phyloP scores from a whole-genome alignment of 1,140 invertebrate genomes.

The Diorhabda sublineata region DNA sequence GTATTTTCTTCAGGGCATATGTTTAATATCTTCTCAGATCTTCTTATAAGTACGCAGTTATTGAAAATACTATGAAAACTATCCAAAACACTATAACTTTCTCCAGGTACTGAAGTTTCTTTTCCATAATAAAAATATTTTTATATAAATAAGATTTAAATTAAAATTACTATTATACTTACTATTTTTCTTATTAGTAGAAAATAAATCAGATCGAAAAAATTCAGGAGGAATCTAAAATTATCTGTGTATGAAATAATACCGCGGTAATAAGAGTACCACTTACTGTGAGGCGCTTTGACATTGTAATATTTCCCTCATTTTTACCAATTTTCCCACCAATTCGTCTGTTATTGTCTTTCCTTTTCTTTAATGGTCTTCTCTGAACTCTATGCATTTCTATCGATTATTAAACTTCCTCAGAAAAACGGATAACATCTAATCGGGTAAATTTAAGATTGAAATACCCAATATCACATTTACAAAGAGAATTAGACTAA shows the following conservation, averaged over 20 bases:
- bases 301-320: conserved; percentile 21
- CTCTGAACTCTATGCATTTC: neutral
- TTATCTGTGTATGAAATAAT: conserved; percentile 10
- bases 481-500: too few relatives aligned
- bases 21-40: conserved; percentile 15
- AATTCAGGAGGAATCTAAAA: conserved; percentile 28
- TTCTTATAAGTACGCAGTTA: conserved; percentile 9
- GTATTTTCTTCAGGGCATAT: too few relatives aligned
- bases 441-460: too few relatives aligned
- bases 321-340: conserved; percentile 7
- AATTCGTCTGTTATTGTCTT: neutral
- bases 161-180: too few relatives aligned
- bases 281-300: conserved; percentile 25
- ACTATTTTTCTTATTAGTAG: neutral
- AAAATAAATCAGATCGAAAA: conserved; percentile 10
- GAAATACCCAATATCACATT: too few relatives aligned
- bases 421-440: too few relatives aligned
- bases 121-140: too few relatives aligned
- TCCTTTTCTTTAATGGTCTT: conserved; percentile 5
- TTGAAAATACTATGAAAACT: conserved; percentile 13
- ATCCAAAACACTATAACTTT: neutral
- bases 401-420: neutral
- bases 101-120: too few relatives aligned
- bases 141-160: too few relatives aligned
- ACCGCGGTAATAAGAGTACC: conserved; percentile 11